Conservation (phyloP, 2,888 invertebrate species). For the Heliconius ethilla region DNA sequence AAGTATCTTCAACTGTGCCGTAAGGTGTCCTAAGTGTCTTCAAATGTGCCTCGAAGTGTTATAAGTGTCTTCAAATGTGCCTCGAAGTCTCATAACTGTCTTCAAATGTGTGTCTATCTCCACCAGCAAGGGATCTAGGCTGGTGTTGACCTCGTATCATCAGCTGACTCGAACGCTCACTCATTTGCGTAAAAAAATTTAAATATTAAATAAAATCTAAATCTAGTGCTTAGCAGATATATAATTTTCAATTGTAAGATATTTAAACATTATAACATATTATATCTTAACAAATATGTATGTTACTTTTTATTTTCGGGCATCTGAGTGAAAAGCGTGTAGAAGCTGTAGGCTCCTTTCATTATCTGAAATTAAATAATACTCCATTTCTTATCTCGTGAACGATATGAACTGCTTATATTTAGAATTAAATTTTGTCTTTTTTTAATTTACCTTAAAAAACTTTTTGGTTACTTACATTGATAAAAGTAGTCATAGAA, state of each 20-base stretch:
- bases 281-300: not conserved
- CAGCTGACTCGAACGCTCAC: no score
- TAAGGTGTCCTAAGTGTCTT: no score
- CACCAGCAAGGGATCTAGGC: no score
- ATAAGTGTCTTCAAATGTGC: no score
- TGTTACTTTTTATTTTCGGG: slow-evolving; percentile 40
- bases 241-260: not conserved
- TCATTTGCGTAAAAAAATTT: no score
- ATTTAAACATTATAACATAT: not conserved
- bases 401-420: not conserved
- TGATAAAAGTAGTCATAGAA: slow-evolving; percentile 62
- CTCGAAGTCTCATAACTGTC: rapidly evolving
- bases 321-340: slow-evolving; percentile 62
- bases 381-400: not conserved
- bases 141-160: no score
- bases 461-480: slow-evolving; percentile 52
- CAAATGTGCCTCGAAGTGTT: no score
- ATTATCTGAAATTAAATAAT: slow-evolving; percentile 56
- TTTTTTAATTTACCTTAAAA: not conserved
- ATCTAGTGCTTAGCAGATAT: not conserved
- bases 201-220: no score
- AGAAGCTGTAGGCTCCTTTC: slow-evolving; percentile 66
- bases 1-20: no score
- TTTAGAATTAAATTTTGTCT: not conserved
- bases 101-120: no score